These are phyloP conservation scores for Chinchilla lanigera DNA, from an alignment of 2,113 vertebrate species.

Conservation along the genomic window DNA sequence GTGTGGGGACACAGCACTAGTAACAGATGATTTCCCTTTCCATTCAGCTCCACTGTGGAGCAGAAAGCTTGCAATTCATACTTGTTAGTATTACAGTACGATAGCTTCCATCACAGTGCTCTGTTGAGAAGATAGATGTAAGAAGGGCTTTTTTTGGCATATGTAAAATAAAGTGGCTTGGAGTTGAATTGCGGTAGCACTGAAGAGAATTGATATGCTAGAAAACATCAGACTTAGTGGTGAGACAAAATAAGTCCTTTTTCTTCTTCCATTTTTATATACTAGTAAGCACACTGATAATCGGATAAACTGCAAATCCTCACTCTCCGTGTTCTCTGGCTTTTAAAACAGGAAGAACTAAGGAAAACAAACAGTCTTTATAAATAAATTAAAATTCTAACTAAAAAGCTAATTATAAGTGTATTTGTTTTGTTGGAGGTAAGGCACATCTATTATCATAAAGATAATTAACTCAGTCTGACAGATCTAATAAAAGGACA, in stretches of 20 bases:
- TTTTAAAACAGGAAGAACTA: constrained; percentile 74
- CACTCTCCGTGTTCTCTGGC: background rate
- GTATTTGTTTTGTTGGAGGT: constrained; percentile 94
- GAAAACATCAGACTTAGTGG: constrained; percentile 48
- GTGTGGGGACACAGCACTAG: background rate
- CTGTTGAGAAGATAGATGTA: constrained; percentile 70
- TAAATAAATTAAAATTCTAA: constrained; percentile 92
- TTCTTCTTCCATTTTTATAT: constrained; percentile 40
- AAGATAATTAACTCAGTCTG: constrained; percentile 94
- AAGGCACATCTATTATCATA: constrained; percentile 93
- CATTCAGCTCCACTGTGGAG: background rate
- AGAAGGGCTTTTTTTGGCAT: constrained; percentile 50
- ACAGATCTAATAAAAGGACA: constrained; percentile 93
- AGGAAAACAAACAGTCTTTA: constrained; percentile 89
- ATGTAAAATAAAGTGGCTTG: constrained; percentile 51
- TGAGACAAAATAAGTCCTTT: constrained; percentile 34
- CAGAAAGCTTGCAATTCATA: constrained; percentile 72
- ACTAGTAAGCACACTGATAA: constrained; percentile 70
- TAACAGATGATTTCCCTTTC: background rate
- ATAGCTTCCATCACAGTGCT: constrained; percentile 30
- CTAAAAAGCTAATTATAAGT: constrained; percentile 92
- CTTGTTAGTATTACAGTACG: constrained; percentile 64
- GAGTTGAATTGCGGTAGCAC: constrained; percentile 56
- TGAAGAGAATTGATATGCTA: background rate
- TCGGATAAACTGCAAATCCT: constrained; percentile 70